phyloP scores from a whole-genome alignment of 2,888 invertebrate species.

The Epinotia brunnichana region DNA sequence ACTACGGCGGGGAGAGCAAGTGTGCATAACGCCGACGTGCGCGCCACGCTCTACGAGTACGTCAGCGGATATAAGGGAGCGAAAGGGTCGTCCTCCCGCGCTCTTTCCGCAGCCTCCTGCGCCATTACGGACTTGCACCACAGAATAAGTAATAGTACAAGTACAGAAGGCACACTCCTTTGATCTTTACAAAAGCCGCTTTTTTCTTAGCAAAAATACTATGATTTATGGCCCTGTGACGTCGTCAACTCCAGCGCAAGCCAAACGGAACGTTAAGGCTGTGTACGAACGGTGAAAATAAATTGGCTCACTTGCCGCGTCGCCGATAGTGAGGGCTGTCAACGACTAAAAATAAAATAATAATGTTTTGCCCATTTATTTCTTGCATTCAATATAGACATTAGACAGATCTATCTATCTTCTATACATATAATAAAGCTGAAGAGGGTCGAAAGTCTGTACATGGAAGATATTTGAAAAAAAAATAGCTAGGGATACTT shows the following conservation, averaged over 20 bases:
- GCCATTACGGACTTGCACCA: too few species aligned
- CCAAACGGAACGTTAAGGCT: not conserved
- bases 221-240: not conserved
- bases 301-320: not conserved
- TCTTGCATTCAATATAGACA: not conserved
- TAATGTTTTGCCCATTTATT: not conserved
- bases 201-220: not conserved
- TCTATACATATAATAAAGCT: too few species aligned
- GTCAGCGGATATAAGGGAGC: too few species aligned
- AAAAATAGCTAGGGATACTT: too few species aligned
- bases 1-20: too few species aligned
- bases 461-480: too few species aligned
- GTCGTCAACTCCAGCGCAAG: too few species aligned
- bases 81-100: too few species aligned
- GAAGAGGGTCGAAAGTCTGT: too few species aligned
- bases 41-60: too few species aligned
- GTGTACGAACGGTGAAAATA: not conserved
- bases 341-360: not conserved
- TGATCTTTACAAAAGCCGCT: not conserved
- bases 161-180: not conserved
- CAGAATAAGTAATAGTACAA: not conserved
- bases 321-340: not conserved
- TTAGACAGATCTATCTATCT: not conserved
- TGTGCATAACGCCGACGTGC: too few species aligned
- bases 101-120: too few species aligned